phyloP scores from a whole-genome alignment of 1,140 invertebrate genomes.

The Littorina saxatilis region DNA sequence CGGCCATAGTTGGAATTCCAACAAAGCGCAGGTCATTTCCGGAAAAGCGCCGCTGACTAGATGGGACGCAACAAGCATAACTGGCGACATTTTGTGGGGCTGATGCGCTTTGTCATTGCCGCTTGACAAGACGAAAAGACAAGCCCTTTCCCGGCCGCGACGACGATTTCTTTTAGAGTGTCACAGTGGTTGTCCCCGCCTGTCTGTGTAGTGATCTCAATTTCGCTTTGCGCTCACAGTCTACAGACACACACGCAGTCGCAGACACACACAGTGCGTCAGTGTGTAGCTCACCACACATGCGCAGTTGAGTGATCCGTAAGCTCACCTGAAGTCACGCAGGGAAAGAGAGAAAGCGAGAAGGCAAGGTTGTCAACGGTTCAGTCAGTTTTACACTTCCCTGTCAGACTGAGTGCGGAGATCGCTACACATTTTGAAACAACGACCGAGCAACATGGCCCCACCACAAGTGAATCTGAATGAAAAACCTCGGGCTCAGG shows the following conservation, averaged over 20 bases:
- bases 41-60: too few species aligned
- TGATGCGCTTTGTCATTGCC: too few species aligned
- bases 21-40: too few species aligned
- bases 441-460: constrained; percentile 12
- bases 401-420: background rate
- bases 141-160: too few species aligned
- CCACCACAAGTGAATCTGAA: constrained; percentile 17
- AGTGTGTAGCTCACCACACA: background rate
- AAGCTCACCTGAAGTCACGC: background rate
- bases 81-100: too few species aligned
- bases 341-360: too few species aligned
- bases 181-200: background rate
- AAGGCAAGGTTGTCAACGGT: background rate
- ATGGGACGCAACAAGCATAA: too few species aligned
- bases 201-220: background rate
- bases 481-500: constrained; percentile 3
- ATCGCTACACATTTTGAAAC: background rate
- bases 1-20: too few species aligned
- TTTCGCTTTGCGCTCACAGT: background rate
- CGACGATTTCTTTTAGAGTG: background rate
- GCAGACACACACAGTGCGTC: background rate
- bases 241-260: background rate
- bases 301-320: background rate
- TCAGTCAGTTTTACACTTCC: background rate
- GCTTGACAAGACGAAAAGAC: too few species aligned